Evolutionary conservation across 2,888 invertebrate genomes (phyloP), one percentile per base, ranked within the genome.

Genomic region (Ophioninae sp.): DNA sequence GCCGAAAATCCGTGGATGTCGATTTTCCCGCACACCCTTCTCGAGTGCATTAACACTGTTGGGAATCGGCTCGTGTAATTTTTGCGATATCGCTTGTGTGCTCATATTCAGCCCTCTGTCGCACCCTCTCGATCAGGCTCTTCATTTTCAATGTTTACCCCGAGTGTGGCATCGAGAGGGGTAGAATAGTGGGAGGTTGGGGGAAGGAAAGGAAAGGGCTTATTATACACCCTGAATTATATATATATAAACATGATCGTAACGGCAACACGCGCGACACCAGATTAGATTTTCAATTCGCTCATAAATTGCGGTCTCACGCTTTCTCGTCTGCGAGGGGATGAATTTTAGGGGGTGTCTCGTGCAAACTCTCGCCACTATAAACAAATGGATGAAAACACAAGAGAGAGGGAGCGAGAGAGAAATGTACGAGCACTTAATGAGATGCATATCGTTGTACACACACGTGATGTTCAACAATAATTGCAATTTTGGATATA

Each of bases 221-320:
- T 79, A 79, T 79, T 72, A 72, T 65, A 73, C 72, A 72, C 44
- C 68, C 44, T 44, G 61, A n/a, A 68, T 23, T 44, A 71, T 64
- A 37, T 51, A 37, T 51, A 78, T 71, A 83, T 83, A 83, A 87
- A 87, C 86, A 85, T 79, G 85, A 83, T 77, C 85, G 86, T 87
- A 87, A 85, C 81, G 85, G 81, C 83, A 87, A 86, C 85, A 41
- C 44, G 64, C 72, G 80, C 84, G 69, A 82, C 81, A 51, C 75
- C 77, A 84, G 87, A 89, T 86, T 88, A 87, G 86, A 88, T 88
- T 90, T 88, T 88, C 89, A 85, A 87, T 86, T 86, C 84, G 82
- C 58, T 87, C 88, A 86, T 90, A 89, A 90, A 90, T 90, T 85
- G 86, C 79, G 87, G 81, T 73, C 51, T 68, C 79, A 59, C 65